A percentile compares a stretch with the other conserved stretches of the same genome.
phyloP scores from a whole-genome alignment of 1,140 invertebrate species.

The Ceratina calcarata region DNA sequence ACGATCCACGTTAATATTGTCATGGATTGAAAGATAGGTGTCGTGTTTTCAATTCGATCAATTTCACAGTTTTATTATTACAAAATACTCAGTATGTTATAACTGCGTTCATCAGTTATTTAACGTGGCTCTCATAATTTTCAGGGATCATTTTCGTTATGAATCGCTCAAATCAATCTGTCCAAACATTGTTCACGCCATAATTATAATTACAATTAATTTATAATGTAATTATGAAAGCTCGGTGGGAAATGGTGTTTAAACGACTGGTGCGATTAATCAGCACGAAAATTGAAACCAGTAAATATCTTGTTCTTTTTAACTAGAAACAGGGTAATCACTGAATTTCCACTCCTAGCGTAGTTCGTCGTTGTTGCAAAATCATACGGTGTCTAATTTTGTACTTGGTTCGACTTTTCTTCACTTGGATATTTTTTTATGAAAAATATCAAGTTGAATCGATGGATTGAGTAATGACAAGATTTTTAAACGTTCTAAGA shows the following conservation, averaged over 20 bases:
- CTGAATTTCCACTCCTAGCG: slow-evolving; percentile 20
- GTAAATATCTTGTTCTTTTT: background rate
- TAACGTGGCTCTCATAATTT: background rate
- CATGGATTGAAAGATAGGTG: too few species aligned
- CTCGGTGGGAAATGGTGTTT: background rate
- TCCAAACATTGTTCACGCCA: too few species aligned
- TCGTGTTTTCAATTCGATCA: too few species aligned
- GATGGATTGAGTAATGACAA: too few species aligned
- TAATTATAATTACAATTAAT: too few species aligned
- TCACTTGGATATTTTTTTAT: too few species aligned
- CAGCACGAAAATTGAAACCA: background rate
- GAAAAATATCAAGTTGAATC: too few species aligned
- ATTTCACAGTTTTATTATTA: too few species aligned
- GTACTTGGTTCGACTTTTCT: background rate
- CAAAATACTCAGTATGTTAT: background rate
- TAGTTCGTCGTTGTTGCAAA: background rate
- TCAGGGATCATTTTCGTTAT: background rate
- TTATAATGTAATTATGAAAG: background rate
- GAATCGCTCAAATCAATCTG: too few species aligned
- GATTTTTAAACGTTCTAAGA: too few species aligned
- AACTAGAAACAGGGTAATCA: slow-evolving; percentile 19
- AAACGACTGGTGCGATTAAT: background rate
- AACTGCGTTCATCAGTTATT: too few species aligned
- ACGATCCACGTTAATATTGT: too few species aligned
- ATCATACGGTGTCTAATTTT: slow-evolving; percentile 3